These are phyloP conservation scores for Ptilonorhynchus violaceus DNA, from an alignment of 2,113 vertebrate genomes.

Conservation along the genomic window DNA sequence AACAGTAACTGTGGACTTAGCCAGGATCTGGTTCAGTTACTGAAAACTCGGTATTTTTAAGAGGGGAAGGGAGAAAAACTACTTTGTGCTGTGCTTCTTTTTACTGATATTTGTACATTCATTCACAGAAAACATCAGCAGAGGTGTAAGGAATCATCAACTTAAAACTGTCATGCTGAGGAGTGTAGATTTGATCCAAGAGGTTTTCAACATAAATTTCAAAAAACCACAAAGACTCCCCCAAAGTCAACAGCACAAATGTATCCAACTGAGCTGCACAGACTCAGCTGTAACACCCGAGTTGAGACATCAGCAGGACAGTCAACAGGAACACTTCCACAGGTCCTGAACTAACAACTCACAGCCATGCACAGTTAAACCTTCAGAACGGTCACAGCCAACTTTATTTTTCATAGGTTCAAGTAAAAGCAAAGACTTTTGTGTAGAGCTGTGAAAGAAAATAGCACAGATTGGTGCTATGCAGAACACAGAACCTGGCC, in stretches of 20 bases:
- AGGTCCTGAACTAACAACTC: not conserved
- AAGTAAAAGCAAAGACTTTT: not conserved
- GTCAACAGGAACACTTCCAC: not conserved
- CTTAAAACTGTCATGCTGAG: not conserved
- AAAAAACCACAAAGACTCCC: not conserved
- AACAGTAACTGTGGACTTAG: not conserved
- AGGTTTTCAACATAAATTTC: not conserved
- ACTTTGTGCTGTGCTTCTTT: not conserved
- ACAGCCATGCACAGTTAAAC: not conserved
- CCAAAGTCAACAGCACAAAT: not conserved
- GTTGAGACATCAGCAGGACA: not conserved
- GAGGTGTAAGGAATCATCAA: not conserved
- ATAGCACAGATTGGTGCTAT: not conserved
- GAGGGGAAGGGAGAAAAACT: not conserved
- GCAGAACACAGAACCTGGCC: not conserved
- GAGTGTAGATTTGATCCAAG: rapidly evolving
- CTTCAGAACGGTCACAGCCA: not conserved
- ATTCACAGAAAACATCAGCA: not conserved
- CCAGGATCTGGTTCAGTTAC: not conserved
- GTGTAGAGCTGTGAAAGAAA: not conserved
- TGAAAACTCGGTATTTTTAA: not conserved
- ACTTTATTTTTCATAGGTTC: not conserved
- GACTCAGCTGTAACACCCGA: not conserved
- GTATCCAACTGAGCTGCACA: rapidly evolving
- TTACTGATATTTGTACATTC: not conserved